Percentiles rank a stretch among this genome's conserved stretches.
Conservation (phyloP, 2,888 invertebrate species). For the Zaprionus lineosus region DNA sequence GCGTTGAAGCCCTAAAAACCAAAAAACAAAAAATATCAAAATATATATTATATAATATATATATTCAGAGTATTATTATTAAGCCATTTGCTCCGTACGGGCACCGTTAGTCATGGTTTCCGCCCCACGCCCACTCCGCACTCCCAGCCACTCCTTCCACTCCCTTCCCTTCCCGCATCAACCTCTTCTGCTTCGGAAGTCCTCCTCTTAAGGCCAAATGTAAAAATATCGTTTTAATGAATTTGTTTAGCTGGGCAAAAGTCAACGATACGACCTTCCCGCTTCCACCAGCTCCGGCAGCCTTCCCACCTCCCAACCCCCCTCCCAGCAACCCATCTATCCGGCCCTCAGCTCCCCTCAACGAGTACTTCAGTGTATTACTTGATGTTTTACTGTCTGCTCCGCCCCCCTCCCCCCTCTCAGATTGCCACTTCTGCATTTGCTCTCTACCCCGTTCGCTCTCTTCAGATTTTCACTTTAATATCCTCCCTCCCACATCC, state of each 20-base stretch:
- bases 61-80: slow-evolving; percentile 20
- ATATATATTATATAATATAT: slow-evolving; percentile 11
- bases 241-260: slow-evolving; percentile 46
- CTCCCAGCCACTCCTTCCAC: neutral
- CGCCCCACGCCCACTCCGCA: no score
- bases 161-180: neutral
- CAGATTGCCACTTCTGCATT: no score
- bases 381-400: slow-evolving; percentile 39
- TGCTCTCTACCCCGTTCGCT: no score
- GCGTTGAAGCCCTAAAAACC: slow-evolving; percentile 70
- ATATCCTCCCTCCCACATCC: neutral
- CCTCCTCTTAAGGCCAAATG: slow-evolving; percentile 31
- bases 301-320: no score
- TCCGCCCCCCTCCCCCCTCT: neutral
- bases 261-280: slow-evolving; percentile 22
- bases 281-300: no score
- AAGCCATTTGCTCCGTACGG: slow-evolving; percentile 36
- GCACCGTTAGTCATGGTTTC: no score
- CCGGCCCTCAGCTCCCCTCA: no score
- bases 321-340: slow-evolving; percentile 4
- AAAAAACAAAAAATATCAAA: slow-evolving; percentile 20
- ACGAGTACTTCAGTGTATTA: slow-evolving; percentile 22
- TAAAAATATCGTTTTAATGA: slow-evolving; percentile 56
- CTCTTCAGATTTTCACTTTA: no score
- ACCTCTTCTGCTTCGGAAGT: neutral